These are phyloP conservation scores for Pangasius sanitwongsei DNA, from an alignment of 2,797 vertebrate species.

Conservation along the genomic window DNA sequence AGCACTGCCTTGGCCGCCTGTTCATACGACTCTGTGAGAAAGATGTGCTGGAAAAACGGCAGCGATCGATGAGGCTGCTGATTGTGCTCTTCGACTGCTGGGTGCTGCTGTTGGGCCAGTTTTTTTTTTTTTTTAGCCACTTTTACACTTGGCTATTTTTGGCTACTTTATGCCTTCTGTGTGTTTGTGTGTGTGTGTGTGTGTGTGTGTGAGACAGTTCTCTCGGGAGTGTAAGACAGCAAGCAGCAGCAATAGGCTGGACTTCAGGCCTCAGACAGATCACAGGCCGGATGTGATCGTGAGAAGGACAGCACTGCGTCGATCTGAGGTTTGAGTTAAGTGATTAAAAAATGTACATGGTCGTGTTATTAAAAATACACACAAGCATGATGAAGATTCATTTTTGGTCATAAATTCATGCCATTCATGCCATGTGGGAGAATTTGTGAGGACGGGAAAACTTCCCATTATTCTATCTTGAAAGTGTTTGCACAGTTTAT, in stretches of 20 bases:
- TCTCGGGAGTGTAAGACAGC: constrained; percentile 63
- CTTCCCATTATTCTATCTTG: neutral
- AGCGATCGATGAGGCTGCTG: constrained; percentile 68
- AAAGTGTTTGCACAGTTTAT: neutral
- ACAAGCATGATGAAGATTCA: neutral
- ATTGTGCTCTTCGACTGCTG: constrained; percentile 53
- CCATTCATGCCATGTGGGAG: neutral
- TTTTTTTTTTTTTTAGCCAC: neutral
- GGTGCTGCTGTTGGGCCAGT: constrained; percentile 17
- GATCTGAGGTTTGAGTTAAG: constrained; percentile 73
- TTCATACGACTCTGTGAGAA: constrained; percentile 6
- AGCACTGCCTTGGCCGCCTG: constrained; percentile 58
- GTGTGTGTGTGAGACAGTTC: constrained; percentile 65
- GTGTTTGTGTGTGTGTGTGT: constrained; percentile 31
- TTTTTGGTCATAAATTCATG: neutral
- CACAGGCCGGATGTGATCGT: constrained; percentile 67
- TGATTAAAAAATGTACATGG: neutral
- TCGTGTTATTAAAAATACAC: neutral
- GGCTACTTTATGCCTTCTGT: neutral
- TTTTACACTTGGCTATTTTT: neutral
- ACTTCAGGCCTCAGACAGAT: constrained; percentile 71
- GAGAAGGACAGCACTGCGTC: constrained; percentile 66
- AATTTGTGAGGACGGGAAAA: neutral
- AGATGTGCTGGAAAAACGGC: constrained; percentile 18
- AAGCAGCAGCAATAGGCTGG: constrained; percentile 67